Base-by-base conservation (phyloP, 1,140 invertebrate species). In the Drosophila rhopaloa region DNA sequence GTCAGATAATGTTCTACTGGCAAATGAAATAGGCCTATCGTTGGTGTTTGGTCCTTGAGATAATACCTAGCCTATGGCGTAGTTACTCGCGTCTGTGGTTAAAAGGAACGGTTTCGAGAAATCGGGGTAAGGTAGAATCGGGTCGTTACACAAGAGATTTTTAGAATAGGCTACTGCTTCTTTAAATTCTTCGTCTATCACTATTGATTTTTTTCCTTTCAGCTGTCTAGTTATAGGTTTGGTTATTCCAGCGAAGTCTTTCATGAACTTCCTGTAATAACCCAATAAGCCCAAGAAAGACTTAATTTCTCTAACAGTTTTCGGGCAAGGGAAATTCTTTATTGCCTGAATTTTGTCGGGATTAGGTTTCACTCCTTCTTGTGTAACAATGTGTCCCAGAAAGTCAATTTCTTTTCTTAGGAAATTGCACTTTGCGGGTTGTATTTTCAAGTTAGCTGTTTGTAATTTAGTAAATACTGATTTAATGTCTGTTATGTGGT, bases 191-290 rank as follows among this genome's bases (percentile, higher is more conserved):
- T 51, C 19, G 10, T 53, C 46, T 19, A 51, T 58, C 9, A 29
- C 13, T 43, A 60, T 38, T 5, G 60, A 44, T 46, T 60, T 58
- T 1, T 58, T 57, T 14, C 41, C 65, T 14, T 68, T 68, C 11
- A 70, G 13, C n/a, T 62, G 66, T 66, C 29, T 51, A 6, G 63
- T 67, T 43, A 60, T 27, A 8, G 56, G 63, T 51, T 51, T 67
- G 11, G 63, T 67, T 51, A 67, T 59, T 60, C 32, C 29, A 9
- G 38, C 56, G 29, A 59, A 51, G 46, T 67, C 56, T 10, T 32
- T 58, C 14, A 50, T 57, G n/a, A 47, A 56, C 35, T 56, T 63
- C 16, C 58, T 62, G 16, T 54, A 57, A 11, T 14, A 55, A 24
- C 54, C 38, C 27, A 56, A 43, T 51, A 60, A 24, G n/a, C 46